These are phyloP conservation scores for Muscicapa comitata DNA, from an alignment of 2,797 vertebrate genomes.

Conservation along the genomic window DNA sequence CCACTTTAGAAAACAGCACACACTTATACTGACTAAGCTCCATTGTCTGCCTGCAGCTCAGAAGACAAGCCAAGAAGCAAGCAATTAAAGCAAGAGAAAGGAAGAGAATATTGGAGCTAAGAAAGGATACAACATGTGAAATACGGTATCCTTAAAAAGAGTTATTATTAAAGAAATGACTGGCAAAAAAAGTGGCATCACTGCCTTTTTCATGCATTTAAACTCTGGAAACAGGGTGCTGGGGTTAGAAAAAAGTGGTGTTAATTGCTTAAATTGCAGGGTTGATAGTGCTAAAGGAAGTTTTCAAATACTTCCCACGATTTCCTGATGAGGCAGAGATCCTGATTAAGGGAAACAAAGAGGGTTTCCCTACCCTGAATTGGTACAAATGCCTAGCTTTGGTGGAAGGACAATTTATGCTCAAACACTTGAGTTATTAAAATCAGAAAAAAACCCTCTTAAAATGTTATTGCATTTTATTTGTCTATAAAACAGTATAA, in stretches of 20 bases:
- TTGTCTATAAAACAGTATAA: conserved; percentile 9
- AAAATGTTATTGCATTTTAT: neutral
- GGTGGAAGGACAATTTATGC: neutral
- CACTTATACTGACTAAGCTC: neutral
- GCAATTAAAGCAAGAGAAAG: neutral
- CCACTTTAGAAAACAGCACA: neutral
- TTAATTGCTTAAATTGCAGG: neutral
- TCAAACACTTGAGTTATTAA: neutral
- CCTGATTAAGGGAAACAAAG: neutral
- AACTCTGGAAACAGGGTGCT: neutral
- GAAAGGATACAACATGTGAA: neutral
- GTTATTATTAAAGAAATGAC: neutral
- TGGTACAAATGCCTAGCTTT: neutral
- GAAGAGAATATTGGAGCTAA: neutral
- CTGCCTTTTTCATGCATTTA: neutral
- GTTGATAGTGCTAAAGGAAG: neutral
- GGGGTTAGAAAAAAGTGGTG: neutral
- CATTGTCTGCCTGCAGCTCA: neutral
- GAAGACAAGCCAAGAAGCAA: neutral
- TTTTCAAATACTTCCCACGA: neutral
- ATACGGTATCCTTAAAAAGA: neutral
- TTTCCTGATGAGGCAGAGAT: neutral
- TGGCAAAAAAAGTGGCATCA: neutral
- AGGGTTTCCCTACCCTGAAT: neutral
- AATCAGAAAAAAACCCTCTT: neutral